These are phyloP conservation scores for Hemaris fuciformis DNA, from an alignment of 2,888 invertebrate species.

Conservation along the genomic window DNA sequence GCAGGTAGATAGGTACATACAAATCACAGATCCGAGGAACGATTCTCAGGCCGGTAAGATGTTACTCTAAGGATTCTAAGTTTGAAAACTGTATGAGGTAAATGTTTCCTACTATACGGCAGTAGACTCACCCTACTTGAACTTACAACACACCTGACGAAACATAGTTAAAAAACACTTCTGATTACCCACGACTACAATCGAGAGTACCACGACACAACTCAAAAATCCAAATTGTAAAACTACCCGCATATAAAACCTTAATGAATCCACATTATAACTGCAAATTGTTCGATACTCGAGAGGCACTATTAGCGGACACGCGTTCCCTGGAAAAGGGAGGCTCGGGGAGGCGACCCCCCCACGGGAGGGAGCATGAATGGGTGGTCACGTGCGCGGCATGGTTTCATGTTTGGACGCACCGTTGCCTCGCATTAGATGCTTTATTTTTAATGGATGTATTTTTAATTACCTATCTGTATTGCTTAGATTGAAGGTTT, in stretches of 20 bases:
- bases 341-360: neutral
- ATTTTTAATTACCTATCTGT: slow-evolving; percentile 22
- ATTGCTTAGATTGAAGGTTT: neutral
- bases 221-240: neutral
- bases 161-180: too few species aligned
- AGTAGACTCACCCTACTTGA: too few species aligned
- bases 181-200: neutral
- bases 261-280: neutral
- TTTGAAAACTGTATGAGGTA: too few species aligned
- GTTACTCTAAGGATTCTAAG: too few species aligned
- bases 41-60: too few species aligned
- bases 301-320: neutral
- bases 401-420: slow-evolving; percentile 42
- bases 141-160: too few species aligned
- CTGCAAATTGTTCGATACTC: neutral
- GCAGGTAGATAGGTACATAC: too few species aligned
- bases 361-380: neutral
- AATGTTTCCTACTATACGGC: too few species aligned
- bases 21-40: too few species aligned
- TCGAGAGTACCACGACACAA: neutral
- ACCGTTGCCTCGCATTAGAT: slow-evolving; percentile 28
- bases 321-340: neutral
- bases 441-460: slow-evolving; percentile 33
- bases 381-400: slow-evolving; percentile 18
- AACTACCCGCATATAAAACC: neutral